Base-by-base conservation (phyloP, 2,113 vertebrate genomes). In the Urocynchramus pylzowi region DNA sequence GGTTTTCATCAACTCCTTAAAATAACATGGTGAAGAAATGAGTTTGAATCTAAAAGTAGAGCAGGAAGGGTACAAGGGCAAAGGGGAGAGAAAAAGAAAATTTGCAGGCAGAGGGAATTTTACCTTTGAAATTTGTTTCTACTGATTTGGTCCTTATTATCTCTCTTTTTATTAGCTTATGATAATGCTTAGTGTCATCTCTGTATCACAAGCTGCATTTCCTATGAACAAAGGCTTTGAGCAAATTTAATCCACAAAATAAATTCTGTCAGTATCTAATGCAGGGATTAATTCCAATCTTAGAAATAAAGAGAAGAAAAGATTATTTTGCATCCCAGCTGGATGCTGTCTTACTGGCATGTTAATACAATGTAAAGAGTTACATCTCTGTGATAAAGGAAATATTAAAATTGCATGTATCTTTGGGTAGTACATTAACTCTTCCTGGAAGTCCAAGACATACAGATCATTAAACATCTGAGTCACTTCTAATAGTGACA, bases 1-100 rank as follows among this genome's bases (percentile, higher is more conserved):
- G 93, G 97, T 98, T 97, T 95, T 95, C 95, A 97, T 98, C 79
- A 28, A 90, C 93, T 96, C 93, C 86, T 96, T 97, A 96, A 96
- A 94, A 94, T 95, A 96, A 96, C 82, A 26, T 60, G 87, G 93
- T 87, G 90, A 97, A 97, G 74, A 97, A 93, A 97, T 84, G 69
- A 96, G 80, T 97, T 97, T 96, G 70, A 63, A 85, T 76, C 56
- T 61, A 59, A 71, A 96, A 90, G 57, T 27, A 83, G 92, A 95
- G 49, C 39, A 65, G 27, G 81, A 93, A 82, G 45, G 23, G 68
- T 76, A 64, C 20, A 42, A 90, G 57, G 65, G 64, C 54, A 81
- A 76, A 60, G 49, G 8, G 11, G n/a, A 74, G 47, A 64, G 64
- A 54, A 76, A 64, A 84, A 87, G 27, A 80, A 87, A 63, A 81